phyloP scores from a whole-genome alignment of 2,797 vertebrate species.

The Trachurus trachurus region DNA sequence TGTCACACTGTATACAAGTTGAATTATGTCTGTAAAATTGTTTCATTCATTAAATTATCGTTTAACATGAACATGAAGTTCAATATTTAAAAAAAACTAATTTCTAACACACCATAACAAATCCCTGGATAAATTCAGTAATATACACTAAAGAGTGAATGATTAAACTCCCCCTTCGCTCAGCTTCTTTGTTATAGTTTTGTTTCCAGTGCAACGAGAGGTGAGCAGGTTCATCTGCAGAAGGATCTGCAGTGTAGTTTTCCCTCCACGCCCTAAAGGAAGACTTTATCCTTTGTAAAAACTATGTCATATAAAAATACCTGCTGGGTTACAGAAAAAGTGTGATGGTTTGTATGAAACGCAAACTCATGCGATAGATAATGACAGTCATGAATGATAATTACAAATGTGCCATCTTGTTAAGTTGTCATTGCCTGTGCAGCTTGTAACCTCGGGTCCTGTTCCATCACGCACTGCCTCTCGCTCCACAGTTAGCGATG shows the following conservation, averaged over 20 bases:
- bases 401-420: constrained; percentile 86
- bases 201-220: constrained; percentile 20
- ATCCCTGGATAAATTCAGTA: background rate
- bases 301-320: constrained; percentile 76
- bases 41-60: background rate
- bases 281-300: constrained; percentile 58
- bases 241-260: constrained; percentile 28
- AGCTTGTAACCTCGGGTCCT: constrained; percentile 72
- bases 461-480: constrained; percentile 70
- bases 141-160: background rate
- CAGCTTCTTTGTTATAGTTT: constrained; percentile 7
- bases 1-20: background rate
- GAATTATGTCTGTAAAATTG: constrained; percentile 7
- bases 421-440: constrained; percentile 80
- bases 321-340: constrained; percentile 63
- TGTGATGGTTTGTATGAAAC: constrained; percentile 64
- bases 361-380: constrained; percentile 77
- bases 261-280: constrained; percentile 42
- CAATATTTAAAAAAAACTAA: background rate
- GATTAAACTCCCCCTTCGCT: background rate
- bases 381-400: constrained; percentile 84
- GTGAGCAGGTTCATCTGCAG: constrained; percentile 65
- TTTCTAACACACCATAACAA: background rate
- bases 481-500: constrained; percentile 44
- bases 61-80: background rate